Percentiles rank a stretch among this genome's conserved stretches.
Conservation (phyloP, 2,113 vertebrate genomes). For the Lathamus discolor region DNA sequence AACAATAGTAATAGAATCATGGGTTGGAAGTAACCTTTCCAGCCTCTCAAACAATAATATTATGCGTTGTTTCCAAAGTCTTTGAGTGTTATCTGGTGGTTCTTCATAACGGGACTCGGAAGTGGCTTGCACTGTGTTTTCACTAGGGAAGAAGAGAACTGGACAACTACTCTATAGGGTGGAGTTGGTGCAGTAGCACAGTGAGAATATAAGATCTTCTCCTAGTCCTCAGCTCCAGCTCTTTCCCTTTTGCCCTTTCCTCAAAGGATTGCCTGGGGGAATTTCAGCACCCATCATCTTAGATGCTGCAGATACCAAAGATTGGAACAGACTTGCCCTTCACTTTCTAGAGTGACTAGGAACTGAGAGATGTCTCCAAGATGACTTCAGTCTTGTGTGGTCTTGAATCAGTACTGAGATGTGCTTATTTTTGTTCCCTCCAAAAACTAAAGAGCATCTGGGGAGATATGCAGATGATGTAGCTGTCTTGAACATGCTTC, state of each 20-base stretch:
- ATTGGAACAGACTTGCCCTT: not conserved
- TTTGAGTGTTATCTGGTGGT: not conserved
- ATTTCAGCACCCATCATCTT: not conserved
- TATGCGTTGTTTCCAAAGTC: not conserved
- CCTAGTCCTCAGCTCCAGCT: not conserved
- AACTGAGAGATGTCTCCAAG: not conserved
- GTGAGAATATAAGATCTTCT: not conserved
- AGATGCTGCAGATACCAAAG: not conserved
- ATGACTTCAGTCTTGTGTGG: accelerated
- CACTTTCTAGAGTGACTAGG: not conserved
- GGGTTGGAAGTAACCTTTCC: not conserved
- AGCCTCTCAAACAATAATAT: not conserved
- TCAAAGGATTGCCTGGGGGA: not conserved
- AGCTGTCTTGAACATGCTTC: not conserved
- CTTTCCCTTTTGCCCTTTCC: not conserved
- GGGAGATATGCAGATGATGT: not conserved
- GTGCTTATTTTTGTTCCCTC: not conserved
- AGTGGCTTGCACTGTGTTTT: not conserved
- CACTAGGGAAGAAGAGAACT: not conserved
- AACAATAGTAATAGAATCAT: not conserved
- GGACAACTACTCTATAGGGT: not conserved
- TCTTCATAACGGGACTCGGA: not conserved
- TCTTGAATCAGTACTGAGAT: not conserved
- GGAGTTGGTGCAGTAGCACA: not conserved
- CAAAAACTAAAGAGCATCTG: not conserved